A percentile compares a stretch with the other conserved stretches of the same genome.
Evolutionary conservation across 2,113 vertebrate species (phyloP).

Genomic region (Apteryx owenii): DNA sequence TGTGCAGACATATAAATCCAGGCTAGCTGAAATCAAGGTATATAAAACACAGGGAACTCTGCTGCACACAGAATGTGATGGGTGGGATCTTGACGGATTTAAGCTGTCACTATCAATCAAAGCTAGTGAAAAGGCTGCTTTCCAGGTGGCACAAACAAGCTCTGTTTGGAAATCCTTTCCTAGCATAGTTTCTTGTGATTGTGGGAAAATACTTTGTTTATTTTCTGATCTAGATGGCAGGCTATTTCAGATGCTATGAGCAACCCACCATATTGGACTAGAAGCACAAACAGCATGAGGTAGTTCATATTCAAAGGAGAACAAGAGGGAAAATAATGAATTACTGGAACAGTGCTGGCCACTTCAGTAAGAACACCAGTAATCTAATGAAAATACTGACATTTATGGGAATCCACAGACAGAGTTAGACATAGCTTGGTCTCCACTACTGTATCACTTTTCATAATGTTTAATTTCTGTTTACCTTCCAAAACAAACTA

Average conservation of each 20-base stretch:
- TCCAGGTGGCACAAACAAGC: slow-evolving; percentile 56
- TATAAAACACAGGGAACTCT: background rate
- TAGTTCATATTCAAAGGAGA: background rate
- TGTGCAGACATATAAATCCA: slow-evolving; percentile 26
- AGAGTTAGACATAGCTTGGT: slow-evolving; percentile 39
- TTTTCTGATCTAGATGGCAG: background rate
- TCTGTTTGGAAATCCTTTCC: background rate
- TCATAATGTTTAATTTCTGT: slow-evolving; percentile 49
- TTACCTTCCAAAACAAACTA: slow-evolving; percentile 63
- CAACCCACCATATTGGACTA: background rate
- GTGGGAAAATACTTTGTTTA: background rate
- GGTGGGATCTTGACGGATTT: slow-evolving; percentile 36
- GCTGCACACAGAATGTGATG: background rate
- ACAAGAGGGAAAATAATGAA: background rate
- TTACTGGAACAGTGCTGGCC: background rate
- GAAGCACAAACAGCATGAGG: background rate
- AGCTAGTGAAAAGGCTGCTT: slow-evolving; percentile 38
- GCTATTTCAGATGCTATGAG: background rate
- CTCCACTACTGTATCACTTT: slow-evolving; percentile 14
- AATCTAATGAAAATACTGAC: slow-evolving; percentile 48
- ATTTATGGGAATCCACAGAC: slow-evolving; percentile 55
- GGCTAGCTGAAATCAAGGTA: background rate
- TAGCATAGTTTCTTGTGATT: accelerated
- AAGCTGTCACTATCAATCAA: slow-evolving; percentile 55
- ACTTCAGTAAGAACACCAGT: background rate